Evolutionary conservation across 2,797 vertebrate genomes (phyloP).

Genomic region (Knipowitschia caucasica): DNA sequence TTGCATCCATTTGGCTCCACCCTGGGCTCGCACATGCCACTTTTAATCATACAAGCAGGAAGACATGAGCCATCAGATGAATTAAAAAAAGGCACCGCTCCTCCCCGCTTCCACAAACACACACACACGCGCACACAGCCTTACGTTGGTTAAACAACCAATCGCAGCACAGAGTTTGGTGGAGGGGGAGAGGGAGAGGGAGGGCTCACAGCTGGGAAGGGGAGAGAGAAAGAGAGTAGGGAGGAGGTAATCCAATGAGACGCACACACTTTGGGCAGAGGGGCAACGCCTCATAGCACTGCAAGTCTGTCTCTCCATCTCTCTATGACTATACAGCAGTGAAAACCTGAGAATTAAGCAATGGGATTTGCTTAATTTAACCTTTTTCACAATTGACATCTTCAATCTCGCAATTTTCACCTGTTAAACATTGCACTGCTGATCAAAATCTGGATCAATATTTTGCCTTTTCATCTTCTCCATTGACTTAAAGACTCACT

Average conservation of each 20-base stretch:
- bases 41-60: constrained; percentile 50
- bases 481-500: constrained; percentile 18
- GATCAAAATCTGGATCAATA: constrained; percentile 13
- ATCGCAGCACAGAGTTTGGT: constrained; percentile 36
- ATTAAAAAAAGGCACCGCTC: constrained; percentile 67
- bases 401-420: constrained; percentile 2
- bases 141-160: constrained; percentile 64
- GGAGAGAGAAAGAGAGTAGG: constrained; percentile 44
- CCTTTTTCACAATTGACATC: background rate
- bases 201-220: constrained; percentile 75
- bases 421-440: constrained; percentile 32
- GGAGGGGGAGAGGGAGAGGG: constrained; percentile 50
- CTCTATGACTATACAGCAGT: constrained; percentile 50
- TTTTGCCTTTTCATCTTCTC: constrained; percentile 23
- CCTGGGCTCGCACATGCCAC: constrained; percentile 29
- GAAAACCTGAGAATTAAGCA: constrained; percentile 51
- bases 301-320: constrained; percentile 59
- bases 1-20: constrained; percentile 30
- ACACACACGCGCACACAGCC: too few relatives aligned
- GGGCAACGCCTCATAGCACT: constrained; percentile 70
- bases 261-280: constrained; percentile 65
- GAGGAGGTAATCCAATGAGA: constrained; percentile 76
- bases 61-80: constrained; percentile 64
- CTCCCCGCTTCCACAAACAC: constrained; percentile 39
- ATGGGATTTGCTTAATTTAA: constrained; percentile 24